phyloP scores from a whole-genome alignment of 1,140 invertebrate genomes.

The Ectropis grisescens region DNA sequence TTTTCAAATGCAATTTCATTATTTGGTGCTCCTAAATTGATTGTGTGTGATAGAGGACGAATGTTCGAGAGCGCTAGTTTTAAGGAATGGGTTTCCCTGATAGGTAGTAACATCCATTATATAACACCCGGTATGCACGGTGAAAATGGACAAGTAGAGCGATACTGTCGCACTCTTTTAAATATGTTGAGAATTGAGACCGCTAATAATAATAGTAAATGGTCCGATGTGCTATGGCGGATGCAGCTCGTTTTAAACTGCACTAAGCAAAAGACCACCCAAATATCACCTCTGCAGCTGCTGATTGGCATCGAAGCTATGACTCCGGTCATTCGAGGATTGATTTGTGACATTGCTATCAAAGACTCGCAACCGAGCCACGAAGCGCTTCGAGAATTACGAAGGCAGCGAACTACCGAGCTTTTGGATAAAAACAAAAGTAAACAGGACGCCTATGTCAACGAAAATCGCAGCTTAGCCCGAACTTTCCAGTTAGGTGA shows the following conservation, averaged over 20 bases:
- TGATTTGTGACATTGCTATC: constrained; percentile 10
- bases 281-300: constrained; percentile 11
- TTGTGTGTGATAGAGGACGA: constrained; percentile 8
- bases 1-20: constrained; percentile 7
- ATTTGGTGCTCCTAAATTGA: constrained; percentile 8
- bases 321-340: constrained; percentile 10
- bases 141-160: constrained; percentile 19
- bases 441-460: constrained; percentile 8
- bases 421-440: constrained; percentile 3
- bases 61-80: constrained; percentile 11
- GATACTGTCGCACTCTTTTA: constrained; percentile 19
- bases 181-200: constrained; percentile 11
- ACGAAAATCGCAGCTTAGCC: constrained; percentile 2
- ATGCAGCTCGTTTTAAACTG: constrained; percentile 15
- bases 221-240: constrained; percentile 10
- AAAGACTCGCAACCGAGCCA: constrained; percentile 5
- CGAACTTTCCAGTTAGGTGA: constrained; percentile 1
- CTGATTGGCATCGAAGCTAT: constrained; percentile 14
- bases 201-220: background rate
- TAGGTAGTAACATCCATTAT: constrained; percentile 6
- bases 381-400: constrained; percentile 2
- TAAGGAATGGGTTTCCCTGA: background rate
- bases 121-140: constrained; percentile 12
- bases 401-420: background rate
- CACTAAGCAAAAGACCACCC: constrained; percentile 13